Base-by-base conservation (phyloP, 2,797 vertebrate genomes). In the Linurgus olivaceus region DNA sequence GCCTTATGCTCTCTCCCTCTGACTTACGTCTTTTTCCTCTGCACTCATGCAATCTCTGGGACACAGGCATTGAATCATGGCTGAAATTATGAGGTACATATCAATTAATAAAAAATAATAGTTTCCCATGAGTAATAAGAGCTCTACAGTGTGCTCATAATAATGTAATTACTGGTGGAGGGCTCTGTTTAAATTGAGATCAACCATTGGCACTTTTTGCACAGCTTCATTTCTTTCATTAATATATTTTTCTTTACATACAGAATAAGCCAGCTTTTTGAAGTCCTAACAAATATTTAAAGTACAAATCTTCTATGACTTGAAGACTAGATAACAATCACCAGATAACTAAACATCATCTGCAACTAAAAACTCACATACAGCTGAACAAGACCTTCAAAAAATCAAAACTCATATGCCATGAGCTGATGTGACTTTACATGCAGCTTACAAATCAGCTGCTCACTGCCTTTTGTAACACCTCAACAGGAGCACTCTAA, bases 71-170 rank as follows among this genome's bases (percentile, higher is more conserved):
- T 29, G 19, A 72, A 13, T 52, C 21, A 70, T n/a, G 18, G 23
- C 11, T 86, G 50, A 38, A 79, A 67, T 37, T n/a, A 19, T 80
- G 86, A 94, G 88, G 29, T 66, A 78, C 28, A 35, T 44, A 71
- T 54, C 20, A 91, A 74, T 94, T 96, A 94, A 77, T 73, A 74
- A 90, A 93, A 93, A 86, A 48, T 65, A 83, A 74, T 59, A 52
- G 6, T 72, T 94, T 90, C 90, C 79, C 90, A 58, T 68, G 93
- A 65, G 82, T 80, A 86, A 68, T 84, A 91, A 86, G 21, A 65
- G 25, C 40, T 88, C 66, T 40, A 40, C 77, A 79, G 37, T 57
- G 55, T 81, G 44, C 24, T 90, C 37, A 57, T 86, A 90, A 78
- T 84, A 90, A 66, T 59, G 66, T 93, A 94, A 95, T 95, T 96